Base-by-base conservation (phyloP, 2,797 vertebrate genomes). In the Acanthurus tractus region DNA sequence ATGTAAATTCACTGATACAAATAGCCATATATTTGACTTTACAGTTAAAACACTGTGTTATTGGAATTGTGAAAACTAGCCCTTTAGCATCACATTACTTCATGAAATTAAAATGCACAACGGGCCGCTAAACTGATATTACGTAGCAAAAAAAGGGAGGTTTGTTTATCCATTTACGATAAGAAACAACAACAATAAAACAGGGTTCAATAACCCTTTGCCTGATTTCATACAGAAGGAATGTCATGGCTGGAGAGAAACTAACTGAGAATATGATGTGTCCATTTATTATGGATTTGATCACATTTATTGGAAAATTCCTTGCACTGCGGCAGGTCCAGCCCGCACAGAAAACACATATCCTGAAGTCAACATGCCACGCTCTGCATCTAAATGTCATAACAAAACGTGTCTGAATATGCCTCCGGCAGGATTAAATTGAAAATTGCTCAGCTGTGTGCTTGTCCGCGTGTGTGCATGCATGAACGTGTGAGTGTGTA, bases 261-360 rank as follows among this genome's bases (percentile, higher is more conserved):
- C 61, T 34, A 78, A 73, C 61, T 38, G 56, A 77, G 49, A 78
- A 67, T 78, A 81, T 52, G 77, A 86, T 63, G 74, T 14, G 11
- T 85, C 57, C 56, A 36, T 88, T 77, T 76, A 64, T 83, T 78
- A 70, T 66, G 52, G 61, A 81, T 79, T 70, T 83, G 11, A 85
- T 88, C 70, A 69, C 36, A 85, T 88, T 86, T 88, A 84, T 79
- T 75, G 76, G 57, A 82, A 90, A 79, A 89, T 70, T 84, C 75
- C 64, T 83, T 22, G 22, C 45, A 23, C 70, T 49, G 72, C 68
- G 79, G 70, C 69, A 40, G 36, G 40, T 64, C 65, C 74, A 66
- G 61, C 52, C 72, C 18, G 67, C 73, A 25, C 20, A 85, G 44
- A 78, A 70, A 83, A 69, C 54, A 54, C 54, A 78, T 45, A 62